A percentile compares a stretch with the other conserved stretches of the same genome.
phyloP scores from a whole-genome alignment of 2,888 invertebrate species.

The Papilio gigon region DNA sequence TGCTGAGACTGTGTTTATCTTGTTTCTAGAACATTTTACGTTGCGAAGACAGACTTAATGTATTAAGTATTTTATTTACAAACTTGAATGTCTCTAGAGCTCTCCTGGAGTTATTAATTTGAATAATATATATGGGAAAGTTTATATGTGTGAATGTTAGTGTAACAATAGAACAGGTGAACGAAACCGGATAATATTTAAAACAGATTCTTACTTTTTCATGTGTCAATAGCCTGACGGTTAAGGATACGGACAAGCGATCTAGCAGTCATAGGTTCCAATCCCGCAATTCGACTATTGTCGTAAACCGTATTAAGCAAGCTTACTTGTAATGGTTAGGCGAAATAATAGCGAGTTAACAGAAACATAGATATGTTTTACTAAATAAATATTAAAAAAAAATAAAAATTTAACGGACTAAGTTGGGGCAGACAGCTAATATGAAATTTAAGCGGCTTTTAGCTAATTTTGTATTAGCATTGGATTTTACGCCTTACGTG shows the following conservation, averaged over 20 bases:
- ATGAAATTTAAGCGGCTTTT: neutral
- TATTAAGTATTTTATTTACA: conserved; percentile 22
- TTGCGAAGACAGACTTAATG: conserved; percentile 27
- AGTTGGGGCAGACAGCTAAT: neutral
- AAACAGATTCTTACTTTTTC: too few species aligned
- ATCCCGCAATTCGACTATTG: too few species aligned
- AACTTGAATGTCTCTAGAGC: neutral
- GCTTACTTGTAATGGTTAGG: too few species aligned
- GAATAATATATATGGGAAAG: conserved; percentile 3
- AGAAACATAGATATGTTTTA: too few species aligned
- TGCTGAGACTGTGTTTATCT: conserved; percentile 30
- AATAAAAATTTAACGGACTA: too few species aligned
- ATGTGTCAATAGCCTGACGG: too few species aligned
- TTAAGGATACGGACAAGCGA: too few species aligned
- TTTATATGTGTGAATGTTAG: conserved; percentile 1
- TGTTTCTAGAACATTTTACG: conserved; percentile 30
- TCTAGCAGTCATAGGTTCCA: too few species aligned
- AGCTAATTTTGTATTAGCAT: neutral
- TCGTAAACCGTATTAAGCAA: too few species aligned
- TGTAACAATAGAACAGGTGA: neutral
- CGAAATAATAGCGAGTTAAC: too few species aligned
- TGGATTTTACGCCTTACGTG: neutral
- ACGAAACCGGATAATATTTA: neutral
- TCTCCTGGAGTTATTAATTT: neutral
- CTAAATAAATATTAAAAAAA: too few species aligned